Base-by-base conservation (phyloP, 2,797 vertebrate genomes). In the Strix occidentalis region DNA sequence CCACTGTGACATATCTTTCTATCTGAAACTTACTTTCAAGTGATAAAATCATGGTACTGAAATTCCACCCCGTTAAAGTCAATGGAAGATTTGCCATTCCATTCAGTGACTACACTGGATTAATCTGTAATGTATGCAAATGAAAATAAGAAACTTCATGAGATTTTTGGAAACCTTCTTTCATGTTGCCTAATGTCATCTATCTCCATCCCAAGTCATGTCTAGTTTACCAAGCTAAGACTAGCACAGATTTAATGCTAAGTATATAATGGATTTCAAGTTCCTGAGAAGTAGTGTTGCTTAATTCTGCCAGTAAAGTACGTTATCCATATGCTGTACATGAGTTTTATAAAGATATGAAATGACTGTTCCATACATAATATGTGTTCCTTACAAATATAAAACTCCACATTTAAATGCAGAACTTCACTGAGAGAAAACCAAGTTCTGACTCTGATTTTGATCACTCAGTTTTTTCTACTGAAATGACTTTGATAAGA, bases 381-480 rank as follows among this genome's bases (percentile, higher is more conserved):
- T 14, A 56, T 76, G 61, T 43, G 43, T 65, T 84, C 58, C 35
- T 84, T 41, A 60, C 33, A 88, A 87, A 94, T 72, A 37, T 37
- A 65, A 86, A 88, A 50, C 35, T 88, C 46, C 29, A 46, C 35
- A 91, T 90, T 93, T 76, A 79, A 91, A 89, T 84, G 74, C 61
- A 88, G 84, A 94, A 84, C 26, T 92, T 91, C 45, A 63, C 35
- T 48, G 48, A 79, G 21, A 63, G 25, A 71, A 71, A 84, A 95
- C 61, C 35, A 71, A 65, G 8, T 71, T 78, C 74, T 91, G 79
- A 71, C 46, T 94, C 88, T 51, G 26, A 33, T 56, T 90, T 94
- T 93, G 77, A 82, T 82, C 74, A 90, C 65, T 79, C 63, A 51
- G 51, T 72, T 81, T 93, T 94, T 90, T 87, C 63, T 87, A 29